These are phyloP conservation scores for Polymixis lichenea DNA, from an alignment of 2,888 invertebrate genomes.

Conservation along the genomic window DNA sequence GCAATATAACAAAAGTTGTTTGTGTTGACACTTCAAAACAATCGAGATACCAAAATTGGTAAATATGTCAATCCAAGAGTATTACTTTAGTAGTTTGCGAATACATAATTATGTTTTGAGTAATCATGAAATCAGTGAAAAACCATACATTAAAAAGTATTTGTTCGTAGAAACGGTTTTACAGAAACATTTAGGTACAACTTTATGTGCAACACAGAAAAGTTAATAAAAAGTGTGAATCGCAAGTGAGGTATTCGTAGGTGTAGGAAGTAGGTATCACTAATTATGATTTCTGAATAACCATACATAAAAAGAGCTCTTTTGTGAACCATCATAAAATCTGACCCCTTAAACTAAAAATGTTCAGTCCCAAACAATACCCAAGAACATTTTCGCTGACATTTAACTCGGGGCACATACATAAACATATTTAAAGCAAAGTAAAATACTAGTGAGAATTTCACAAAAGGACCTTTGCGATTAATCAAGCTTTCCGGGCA, in stretches of 20 bases:
- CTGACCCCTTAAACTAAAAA: neutral
- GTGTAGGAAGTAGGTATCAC: too few relatives aligned
- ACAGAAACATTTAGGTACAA: neutral
- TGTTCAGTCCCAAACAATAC: neutral
- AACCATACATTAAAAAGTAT: neutral
- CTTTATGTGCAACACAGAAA: neutral
- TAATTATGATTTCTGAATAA: neutral
- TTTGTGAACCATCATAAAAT: neutral
- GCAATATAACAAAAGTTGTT: too few relatives aligned
- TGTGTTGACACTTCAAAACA: too few relatives aligned
- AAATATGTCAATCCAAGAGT: neutral
- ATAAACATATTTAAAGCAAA: constrained; percentile 56
- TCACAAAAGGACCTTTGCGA: constrained; percentile 65
- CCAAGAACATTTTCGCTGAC: constrained; percentile 42
- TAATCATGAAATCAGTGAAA: neutral
- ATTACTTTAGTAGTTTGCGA: neutral
- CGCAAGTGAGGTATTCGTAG: too few relatives aligned
- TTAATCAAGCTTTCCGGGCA: constrained; percentile 64
- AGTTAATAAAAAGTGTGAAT: neutral
- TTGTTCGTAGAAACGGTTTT: neutral
- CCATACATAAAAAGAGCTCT: neutral
- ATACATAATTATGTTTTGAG: too few relatives aligned
- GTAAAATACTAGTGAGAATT: constrained; percentile 60
- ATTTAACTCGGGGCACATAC: constrained; percentile 52
- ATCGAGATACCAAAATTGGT: too few relatives aligned